These are phyloP conservation scores for Lytechinus pictus DNA, from an alignment of 35 echinoderm and acorn worm genomes.

Conservation along the genomic window DNA sequence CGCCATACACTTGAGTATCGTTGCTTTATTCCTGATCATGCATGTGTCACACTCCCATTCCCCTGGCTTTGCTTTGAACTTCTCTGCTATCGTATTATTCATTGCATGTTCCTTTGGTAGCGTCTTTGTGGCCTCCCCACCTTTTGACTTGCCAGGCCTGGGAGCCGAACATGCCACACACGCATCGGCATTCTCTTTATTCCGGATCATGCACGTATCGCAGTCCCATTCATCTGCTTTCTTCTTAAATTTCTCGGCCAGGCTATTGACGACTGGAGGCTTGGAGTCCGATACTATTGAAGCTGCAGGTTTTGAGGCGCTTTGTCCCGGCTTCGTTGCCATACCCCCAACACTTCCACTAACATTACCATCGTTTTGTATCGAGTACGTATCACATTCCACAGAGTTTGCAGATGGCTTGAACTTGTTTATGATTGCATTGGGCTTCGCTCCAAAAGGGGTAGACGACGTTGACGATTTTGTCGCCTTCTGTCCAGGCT, in stretches of 20 bases:
- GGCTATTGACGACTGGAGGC: conserved; percentile 26
- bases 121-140: conserved; percentile 25
- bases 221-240: conserved; percentile 71
- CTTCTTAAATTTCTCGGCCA: conserved; percentile 52
- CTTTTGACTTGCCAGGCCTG: conserved; percentile 75
- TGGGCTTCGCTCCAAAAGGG: background rate
- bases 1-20: conserved; percentile 76
- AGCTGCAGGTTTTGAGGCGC: background rate
- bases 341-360: conserved; percentile 75
- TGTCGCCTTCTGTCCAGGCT: conserved; percentile 52
- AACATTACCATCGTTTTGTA: conserved; percentile 66
- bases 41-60: conserved; percentile 90
- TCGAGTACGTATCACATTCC: conserved; percentile 71
- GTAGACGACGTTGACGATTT: background rate
- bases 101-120: background rate
- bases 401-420: conserved; percentile 62
- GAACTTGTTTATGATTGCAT: background rate
- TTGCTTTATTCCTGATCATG: conserved; percentile 80
- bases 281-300: conserved; percentile 29
- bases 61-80: conserved; percentile 66
- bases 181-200: conserved; percentile 60
- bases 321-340: conserved; percentile 69
- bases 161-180: conserved; percentile 84
- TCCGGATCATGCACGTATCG: conserved; percentile 81
- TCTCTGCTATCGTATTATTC: conserved; percentile 50